phyloP scores from a whole-genome alignment of 2,888 invertebrate species.

The Tiphia femorata region DNA sequence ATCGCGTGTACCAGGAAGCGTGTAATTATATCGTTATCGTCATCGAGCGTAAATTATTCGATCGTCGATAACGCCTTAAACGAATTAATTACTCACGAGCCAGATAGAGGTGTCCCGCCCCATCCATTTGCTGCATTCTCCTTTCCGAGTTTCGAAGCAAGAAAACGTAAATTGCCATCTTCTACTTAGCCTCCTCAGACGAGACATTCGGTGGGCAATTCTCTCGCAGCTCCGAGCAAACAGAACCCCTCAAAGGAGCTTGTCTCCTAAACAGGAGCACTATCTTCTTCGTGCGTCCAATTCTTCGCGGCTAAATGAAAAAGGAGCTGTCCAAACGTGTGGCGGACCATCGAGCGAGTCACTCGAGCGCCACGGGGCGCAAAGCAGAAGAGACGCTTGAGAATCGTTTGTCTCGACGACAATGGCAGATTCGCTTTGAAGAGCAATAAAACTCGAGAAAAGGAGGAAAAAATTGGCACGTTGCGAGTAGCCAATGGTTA shows the following conservation, averaged over 20 bases:
- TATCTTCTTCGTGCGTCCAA: too few relatives aligned
- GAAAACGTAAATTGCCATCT: too few relatives aligned
- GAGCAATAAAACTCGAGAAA: neutral
- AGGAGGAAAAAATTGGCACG: neutral
- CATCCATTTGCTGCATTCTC: neutral
- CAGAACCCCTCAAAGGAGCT: too few relatives aligned
- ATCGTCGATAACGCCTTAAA: neutral
- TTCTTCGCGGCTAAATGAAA: slow-evolving; percentile 23
- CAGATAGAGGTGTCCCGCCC: too few relatives aligned
- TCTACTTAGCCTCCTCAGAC: too few relatives aligned
- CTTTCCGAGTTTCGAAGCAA: too few relatives aligned
- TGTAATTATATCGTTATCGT: neutral
- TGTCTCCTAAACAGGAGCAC: too few relatives aligned
- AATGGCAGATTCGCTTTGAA: neutral
- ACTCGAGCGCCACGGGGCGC: slow-evolving; percentile 1
- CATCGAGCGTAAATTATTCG: neutral
- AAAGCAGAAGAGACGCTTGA: slow-evolving; percentile 10
- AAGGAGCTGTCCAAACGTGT: slow-evolving; percentile 20
- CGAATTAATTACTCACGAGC: neutral
- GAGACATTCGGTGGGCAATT: too few relatives aligned
- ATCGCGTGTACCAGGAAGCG: too few relatives aligned
- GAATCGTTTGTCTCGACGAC: neutral
- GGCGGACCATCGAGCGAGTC: too few relatives aligned
- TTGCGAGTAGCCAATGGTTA: too few relatives aligned
- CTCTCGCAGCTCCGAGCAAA: too few relatives aligned